Evolutionary conservation across 2,797 vertebrate genomes (phyloP).

Genomic region (Botia kubotai): DNA sequence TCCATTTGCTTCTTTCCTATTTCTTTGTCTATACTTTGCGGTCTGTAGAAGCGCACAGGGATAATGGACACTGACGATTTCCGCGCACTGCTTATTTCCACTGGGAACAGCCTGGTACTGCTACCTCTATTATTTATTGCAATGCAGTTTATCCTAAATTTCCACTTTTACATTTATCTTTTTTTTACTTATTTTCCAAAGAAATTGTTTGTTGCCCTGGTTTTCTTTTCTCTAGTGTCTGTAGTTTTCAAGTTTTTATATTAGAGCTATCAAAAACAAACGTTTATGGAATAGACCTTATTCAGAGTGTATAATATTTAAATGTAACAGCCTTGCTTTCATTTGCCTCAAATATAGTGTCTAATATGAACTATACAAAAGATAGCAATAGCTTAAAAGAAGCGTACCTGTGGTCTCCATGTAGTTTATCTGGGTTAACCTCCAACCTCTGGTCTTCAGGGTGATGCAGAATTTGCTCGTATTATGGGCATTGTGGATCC

Average conservation of each 20-base stretch:
- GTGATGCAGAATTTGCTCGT: constrained; percentile 87
- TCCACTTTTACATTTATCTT: constrained; percentile 1
- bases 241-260: background rate
- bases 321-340: background rate
- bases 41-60: constrained; percentile 88
- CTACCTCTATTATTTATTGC: constrained; percentile 29
- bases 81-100: constrained; percentile 92
- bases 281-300: no score
- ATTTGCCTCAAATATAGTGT: background rate
- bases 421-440: constrained; percentile 69
- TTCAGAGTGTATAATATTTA: no score
- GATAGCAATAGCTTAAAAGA: background rate
- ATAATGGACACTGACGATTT: constrained; percentile 91
- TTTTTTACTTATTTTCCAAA: background rate
- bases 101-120: constrained; percentile 94
- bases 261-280: no score
- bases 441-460: constrained; percentile 73
- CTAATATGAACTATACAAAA: background rate
- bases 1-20: constrained; percentile 35
- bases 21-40: constrained; percentile 46
- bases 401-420: background rate
- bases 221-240: background rate
- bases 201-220: background rate
- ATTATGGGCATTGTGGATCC: constrained; percentile 96
- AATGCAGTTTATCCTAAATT: background rate